Percentiles rank a stretch among this genome's conserved stretches.
phyloP scores from a whole-genome alignment of 1,140 invertebrate species.

The Orchesella cincta region DNA sequence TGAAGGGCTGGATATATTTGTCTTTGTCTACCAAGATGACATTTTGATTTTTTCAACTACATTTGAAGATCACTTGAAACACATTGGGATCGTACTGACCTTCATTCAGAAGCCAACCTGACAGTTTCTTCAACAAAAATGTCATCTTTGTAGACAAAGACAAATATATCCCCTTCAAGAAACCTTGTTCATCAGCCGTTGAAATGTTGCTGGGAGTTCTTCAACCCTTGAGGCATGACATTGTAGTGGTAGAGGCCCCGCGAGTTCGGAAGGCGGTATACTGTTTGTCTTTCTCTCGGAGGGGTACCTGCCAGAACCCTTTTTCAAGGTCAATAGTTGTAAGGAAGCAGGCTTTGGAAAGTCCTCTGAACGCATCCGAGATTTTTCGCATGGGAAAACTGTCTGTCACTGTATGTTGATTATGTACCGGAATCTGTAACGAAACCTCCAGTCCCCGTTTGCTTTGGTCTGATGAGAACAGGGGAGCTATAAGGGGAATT shows the following conservation, averaged over 20 bases:
- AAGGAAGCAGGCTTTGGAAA: slow-evolving; percentile 30
- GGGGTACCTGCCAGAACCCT: slow-evolving; percentile 37
- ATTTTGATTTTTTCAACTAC: background rate
- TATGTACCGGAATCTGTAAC: slow-evolving; percentile 31
- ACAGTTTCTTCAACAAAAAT: slow-evolving; percentile 11
- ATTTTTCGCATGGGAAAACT: slow-evolving; percentile 33
- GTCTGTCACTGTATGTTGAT: background rate
- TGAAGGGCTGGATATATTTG: background rate
- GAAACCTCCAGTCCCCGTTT: slow-evolving; percentile 3
- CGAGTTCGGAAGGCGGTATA: background rate
- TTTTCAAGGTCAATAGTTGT: slow-evolving; percentile 29
- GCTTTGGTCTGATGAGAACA: slow-evolving; percentile 14
- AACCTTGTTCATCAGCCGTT: slow-evolving; percentile 48
- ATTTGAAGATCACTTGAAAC: background rate
- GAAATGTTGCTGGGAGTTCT: background rate
- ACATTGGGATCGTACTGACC: background rate
- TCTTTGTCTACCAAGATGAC: background rate
- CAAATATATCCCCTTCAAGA: background rate
- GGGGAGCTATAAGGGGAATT: slow-evolving; percentile 31
- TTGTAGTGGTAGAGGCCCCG: background rate
- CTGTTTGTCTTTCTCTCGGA: background rate
- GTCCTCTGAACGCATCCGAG: background rate
- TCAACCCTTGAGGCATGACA: slow-evolving; percentile 1
- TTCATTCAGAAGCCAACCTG: slow-evolving; percentile 38
- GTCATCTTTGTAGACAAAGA: background rate